Conservation (phyloP, 1,140 invertebrate species). For the Ylistrum balloti region DNA sequence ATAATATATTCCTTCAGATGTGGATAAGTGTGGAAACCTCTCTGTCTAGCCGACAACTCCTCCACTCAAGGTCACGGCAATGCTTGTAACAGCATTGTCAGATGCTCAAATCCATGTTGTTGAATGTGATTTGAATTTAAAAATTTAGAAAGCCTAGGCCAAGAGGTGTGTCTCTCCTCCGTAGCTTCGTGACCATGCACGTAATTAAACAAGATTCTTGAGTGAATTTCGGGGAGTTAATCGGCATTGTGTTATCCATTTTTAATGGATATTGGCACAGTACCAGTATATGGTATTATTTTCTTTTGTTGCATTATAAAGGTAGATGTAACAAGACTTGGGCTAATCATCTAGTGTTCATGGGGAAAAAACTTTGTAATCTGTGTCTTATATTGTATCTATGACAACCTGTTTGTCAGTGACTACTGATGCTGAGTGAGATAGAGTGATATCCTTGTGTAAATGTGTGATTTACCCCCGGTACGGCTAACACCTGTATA, state of each 20-base stretch:
- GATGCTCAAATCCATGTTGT: constrained; percentile 34
- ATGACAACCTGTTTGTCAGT: constrained; percentile 38
- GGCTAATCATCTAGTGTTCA: background rate
- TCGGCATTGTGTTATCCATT: constrained; percentile 30
- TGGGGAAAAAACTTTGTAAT: background rate
- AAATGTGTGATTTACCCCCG: background rate
- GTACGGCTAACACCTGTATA: constrained; percentile 2
- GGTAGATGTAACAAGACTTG: background rate
- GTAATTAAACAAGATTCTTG: constrained; percentile 47
- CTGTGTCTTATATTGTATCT: constrained; percentile 14
- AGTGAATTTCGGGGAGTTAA: constrained; percentile 45
- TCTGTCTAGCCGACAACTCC: constrained; percentile 2
- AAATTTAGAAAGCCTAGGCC: constrained; percentile 1
- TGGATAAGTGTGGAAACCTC: background rate
- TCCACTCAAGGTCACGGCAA: background rate
- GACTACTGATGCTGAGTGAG: background rate
- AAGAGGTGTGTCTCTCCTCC: background rate
- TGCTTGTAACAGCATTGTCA: constrained; percentile 15
- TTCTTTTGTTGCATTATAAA: constrained; percentile 36
- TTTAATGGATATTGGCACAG: constrained; percentile 13
- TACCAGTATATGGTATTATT: constrained; percentile 14
- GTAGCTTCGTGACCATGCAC: constrained; percentile 11
- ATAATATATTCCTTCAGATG: constrained; percentile 35
- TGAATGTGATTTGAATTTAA: constrained; percentile 40
- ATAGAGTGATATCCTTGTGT: background rate